A percentile compares a stretch with the other conserved stretches of the same genome.
Evolutionary conservation across 2,113 vertebrate genomes (phyloP).

Genomic region (Microtus richardsoni): DNA sequence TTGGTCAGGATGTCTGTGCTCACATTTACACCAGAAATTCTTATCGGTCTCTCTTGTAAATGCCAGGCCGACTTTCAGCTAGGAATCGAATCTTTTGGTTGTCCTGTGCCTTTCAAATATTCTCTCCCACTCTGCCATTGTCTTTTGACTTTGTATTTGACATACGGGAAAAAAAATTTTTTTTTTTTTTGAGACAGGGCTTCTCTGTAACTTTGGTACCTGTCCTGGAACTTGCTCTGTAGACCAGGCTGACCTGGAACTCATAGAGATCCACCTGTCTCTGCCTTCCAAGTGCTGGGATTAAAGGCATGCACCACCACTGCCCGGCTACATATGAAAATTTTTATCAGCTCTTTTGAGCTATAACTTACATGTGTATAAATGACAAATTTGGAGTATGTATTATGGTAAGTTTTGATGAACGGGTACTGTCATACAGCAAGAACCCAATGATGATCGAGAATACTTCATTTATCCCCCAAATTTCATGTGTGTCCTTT

Average conservation of each 20-base stretch:
- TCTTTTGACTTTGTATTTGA: slow-evolving; percentile 31
- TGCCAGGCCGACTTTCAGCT: background rate
- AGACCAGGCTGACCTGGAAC: too few relatives aligned
- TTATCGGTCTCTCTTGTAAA: background rate
- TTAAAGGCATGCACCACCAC: too few relatives aligned
- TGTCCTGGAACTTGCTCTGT: too few relatives aligned
- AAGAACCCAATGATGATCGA: background rate
- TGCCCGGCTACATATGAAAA: background rate
- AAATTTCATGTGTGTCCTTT: background rate
- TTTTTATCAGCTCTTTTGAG: background rate
- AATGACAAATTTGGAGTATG: background rate
- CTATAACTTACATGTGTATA: background rate
- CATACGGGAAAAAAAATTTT: too few relatives aligned
- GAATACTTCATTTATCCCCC: background rate
- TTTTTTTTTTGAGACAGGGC: too few relatives aligned
- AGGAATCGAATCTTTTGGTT: background rate
- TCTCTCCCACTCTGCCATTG: background rate
- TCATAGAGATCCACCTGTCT: too few relatives aligned
- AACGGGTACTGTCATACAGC: background rate
- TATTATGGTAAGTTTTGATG: background rate
- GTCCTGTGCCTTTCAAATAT: background rate
- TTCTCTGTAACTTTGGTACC: too few relatives aligned
- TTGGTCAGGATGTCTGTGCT: background rate
- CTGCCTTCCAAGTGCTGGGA: too few relatives aligned
- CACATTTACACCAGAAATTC: background rate